Evolutionary conservation across 1,140 invertebrate species (phyloP).

Genomic region (Heliconius himera): DNA sequence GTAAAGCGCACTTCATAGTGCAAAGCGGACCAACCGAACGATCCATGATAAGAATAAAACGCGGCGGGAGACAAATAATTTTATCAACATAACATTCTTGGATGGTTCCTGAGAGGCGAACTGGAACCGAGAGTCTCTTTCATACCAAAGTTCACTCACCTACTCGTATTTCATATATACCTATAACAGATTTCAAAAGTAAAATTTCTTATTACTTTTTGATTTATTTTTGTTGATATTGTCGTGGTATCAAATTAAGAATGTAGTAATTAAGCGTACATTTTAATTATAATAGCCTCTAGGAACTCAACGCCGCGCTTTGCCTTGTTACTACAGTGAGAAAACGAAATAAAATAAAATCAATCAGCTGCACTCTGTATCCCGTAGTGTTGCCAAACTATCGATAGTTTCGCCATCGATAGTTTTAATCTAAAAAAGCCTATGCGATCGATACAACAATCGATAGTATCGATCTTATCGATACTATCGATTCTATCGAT

Average conservation of each 20-base stretch:
- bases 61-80: constrained; percentile 51
- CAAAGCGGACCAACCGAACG: constrained; percentile 54
- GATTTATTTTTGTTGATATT: background rate
- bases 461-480: too few species aligned
- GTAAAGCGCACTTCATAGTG: constrained; percentile 49
- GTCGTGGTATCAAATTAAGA: background rate
- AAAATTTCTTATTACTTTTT: background rate
- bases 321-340: too few species aligned
- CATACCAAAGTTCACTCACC: constrained; percentile 14
- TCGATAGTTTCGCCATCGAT: too few species aligned
- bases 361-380: too few species aligned
- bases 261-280: too few species aligned
- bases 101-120: constrained; percentile 23
- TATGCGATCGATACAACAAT: too few species aligned
- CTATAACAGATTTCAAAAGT: background rate
- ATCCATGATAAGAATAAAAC: constrained; percentile 57
- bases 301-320: too few species aligned
- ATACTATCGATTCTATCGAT: too few species aligned
- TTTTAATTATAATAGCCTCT: too few species aligned
- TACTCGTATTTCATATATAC: background rate
- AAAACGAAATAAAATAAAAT: too few species aligned
- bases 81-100: constrained; percentile 39
- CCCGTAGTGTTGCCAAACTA: too few species aligned
- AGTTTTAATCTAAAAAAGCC: too few species aligned
- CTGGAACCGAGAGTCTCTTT: background rate